A percentile compares a stretch with the other conserved stretches of the same genome.
Evolutionary conservation across 2,888 invertebrate genomes (phyloP).

Genomic region (Halocaridina rubra): DNA sequence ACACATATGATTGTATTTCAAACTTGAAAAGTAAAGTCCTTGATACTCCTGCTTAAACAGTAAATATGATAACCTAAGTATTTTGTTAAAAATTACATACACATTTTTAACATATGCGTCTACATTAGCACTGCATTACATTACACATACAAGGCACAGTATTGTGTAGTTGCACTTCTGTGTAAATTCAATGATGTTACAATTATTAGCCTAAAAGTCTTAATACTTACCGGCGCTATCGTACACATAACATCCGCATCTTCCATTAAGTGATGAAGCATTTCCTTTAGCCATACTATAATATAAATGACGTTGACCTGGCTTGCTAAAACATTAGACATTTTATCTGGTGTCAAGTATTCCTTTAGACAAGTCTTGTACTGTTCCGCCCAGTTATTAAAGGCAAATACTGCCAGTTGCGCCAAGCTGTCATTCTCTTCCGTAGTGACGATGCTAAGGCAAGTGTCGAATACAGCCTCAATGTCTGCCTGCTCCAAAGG

Average conservation of each 20-base stretch:
- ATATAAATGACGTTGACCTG: constrained; percentile 20
- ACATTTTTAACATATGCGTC: too few species aligned
- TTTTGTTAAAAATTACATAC: too few species aligned
- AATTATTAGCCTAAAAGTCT: too few species aligned
- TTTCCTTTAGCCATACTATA: constrained; percentile 50
- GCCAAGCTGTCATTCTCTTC: constrained; percentile 33
- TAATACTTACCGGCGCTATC: constrained; percentile 40
- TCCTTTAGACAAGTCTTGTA: constrained; percentile 28
- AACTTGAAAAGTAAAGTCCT: too few species aligned
- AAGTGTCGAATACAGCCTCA: constrained; percentile 39
- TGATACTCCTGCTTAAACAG: too few species aligned
- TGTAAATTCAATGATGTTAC: too few species aligned
- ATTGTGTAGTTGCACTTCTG: too few species aligned
- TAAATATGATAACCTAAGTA: too few species aligned
- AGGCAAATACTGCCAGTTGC: constrained; percentile 38
- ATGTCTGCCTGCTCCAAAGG: constrained; percentile 28
- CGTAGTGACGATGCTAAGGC: constrained; percentile 22
- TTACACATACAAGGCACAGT: too few species aligned
- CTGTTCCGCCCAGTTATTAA: constrained; percentile 38
- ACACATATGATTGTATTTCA: too few species aligned
- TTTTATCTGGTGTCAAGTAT: constrained; percentile 40
- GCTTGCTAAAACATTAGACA: constrained; percentile 5
- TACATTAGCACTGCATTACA: too few species aligned
- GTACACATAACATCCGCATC: constrained; percentile 30
- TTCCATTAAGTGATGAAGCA: constrained; percentile 17